A percentile compares a stretch with the other conserved stretches of the same genome.
Conservation (phyloP, 2,888 invertebrate species). For the Galeruca laticollis region DNA sequence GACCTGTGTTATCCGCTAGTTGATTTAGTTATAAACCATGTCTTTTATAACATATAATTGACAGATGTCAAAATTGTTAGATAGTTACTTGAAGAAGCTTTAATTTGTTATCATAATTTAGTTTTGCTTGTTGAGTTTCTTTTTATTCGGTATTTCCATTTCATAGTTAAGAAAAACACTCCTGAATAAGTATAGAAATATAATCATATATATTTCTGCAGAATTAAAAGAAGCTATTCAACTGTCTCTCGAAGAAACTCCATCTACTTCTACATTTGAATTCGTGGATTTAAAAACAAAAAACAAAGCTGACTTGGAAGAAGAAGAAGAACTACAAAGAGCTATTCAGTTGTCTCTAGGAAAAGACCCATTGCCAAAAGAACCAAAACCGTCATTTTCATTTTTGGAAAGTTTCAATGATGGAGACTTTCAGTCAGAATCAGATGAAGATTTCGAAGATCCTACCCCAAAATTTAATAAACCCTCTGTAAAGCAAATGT, state of each 20-base stretch:
- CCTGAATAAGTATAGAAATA: too few relatives aligned
- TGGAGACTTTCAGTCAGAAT: conserved; percentile 56
- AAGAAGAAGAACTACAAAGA: conserved; percentile 69
- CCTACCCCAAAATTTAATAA: conserved; percentile 54
- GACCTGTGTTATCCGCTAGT: too few relatives aligned
- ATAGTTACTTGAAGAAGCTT: too few relatives aligned
- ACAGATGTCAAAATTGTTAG: too few relatives aligned
- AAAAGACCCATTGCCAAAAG: conserved; percentile 62
- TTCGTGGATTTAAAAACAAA: conserved; percentile 26
- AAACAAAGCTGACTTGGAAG: conserved; percentile 57
- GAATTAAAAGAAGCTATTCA: conserved; percentile 18
- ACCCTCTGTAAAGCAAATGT: conserved; percentile 56
- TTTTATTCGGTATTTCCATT: too few relatives aligned
- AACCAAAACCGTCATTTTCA: conserved; percentile 39
- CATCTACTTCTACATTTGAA: conserved; percentile 9
- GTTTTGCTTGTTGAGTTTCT: too few relatives aligned
- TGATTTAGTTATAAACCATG: too few relatives aligned
- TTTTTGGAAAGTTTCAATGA: conserved; percentile 60
- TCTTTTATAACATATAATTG: too few relatives aligned
- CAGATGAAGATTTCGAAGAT: conserved; percentile 57
- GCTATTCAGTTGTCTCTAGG: conserved; percentile 75
- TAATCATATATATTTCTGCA: not conserved
- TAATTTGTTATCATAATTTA: too few relatives aligned
- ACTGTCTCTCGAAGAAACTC: conserved; percentile 15
- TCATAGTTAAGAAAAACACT: too few relatives aligned